Evolutionary conservation across 1,140 invertebrate species (phyloP).

Genomic region (Trinorchestia longiramus): DNA sequence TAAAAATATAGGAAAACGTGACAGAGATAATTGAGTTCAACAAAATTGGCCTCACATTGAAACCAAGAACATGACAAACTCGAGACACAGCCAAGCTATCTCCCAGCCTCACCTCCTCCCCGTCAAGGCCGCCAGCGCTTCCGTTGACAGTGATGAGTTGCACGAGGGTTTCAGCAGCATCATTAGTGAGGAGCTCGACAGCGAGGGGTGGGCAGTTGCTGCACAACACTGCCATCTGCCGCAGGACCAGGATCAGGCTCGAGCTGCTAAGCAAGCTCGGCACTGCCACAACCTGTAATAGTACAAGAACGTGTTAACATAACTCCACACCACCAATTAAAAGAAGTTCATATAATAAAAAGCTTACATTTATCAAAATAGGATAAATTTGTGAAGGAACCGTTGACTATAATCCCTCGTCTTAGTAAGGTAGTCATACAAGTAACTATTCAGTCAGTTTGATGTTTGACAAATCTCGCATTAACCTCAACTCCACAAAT

Average conservation of each 20-base stretch:
- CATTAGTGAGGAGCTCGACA: constrained; percentile 89
- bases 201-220: constrained; percentile 92
- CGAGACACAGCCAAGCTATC: too few species aligned
- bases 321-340: not conserved
- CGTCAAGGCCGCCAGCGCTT: constrained; percentile 39
- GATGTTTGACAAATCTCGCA: too few species aligned
- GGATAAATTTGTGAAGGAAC: too few species aligned
- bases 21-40: too few species aligned
- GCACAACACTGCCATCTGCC: constrained; percentile 96
- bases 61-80: too few species aligned
- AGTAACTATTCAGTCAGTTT: too few species aligned
- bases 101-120: constrained; percentile 58
- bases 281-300: constrained; percentile 84
- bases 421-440: too few species aligned
- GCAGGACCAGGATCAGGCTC: constrained; percentile 95
- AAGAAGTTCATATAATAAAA: not conserved
- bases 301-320: constrained; percentile 41
- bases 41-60: too few species aligned
- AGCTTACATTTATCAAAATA: not conserved
- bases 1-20: too few species aligned
- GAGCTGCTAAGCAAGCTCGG: constrained; percentile 92
- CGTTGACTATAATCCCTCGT: too few species aligned
- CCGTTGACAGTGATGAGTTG: constrained; percentile 44
- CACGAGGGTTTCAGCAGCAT: constrained; percentile 90
- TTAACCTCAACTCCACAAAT: too few species aligned